These are phyloP conservation scores for Orthochromis malagaraziensis DNA, from an alignment of 2,113 vertebrate genomes.

Conservation along the genomic window DNA sequence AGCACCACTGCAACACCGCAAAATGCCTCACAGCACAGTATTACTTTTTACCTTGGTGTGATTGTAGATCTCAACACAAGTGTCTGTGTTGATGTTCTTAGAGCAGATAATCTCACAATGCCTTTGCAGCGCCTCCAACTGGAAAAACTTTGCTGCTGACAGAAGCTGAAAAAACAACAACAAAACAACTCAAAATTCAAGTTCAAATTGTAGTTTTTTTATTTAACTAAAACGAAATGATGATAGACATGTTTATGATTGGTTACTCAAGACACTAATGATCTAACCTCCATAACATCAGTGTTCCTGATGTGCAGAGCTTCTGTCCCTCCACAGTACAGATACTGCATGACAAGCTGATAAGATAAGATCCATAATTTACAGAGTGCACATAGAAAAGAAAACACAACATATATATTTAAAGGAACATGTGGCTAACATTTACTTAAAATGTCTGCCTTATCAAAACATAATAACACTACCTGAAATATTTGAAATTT, in stretches of 20 bases:
- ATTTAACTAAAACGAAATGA: accelerated
- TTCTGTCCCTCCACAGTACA: slow-evolving; percentile 92
- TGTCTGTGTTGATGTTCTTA: slow-evolving; percentile 95
- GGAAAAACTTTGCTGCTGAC: slow-evolving; percentile 97
- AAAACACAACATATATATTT: not conserved
- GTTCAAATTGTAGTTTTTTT: not conserved
- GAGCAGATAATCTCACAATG: slow-evolving; percentile 98
- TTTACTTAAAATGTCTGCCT: not conserved
- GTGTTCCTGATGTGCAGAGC: slow-evolving; percentile 93
- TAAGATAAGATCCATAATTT: slow-evolving; percentile 8
- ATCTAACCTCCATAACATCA: slow-evolving; percentile 93
- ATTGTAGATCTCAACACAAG: slow-evolving; percentile 96
- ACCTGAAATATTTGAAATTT: slow-evolving; percentile 99
- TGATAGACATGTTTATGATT: not conserved
- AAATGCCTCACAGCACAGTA: accelerated
- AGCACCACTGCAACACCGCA: not conserved
- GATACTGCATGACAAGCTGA: slow-evolving; percentile 98
- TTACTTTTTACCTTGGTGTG: slow-evolving; percentile 81
- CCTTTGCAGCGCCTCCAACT: slow-evolving; percentile 93
- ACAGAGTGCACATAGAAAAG: not conserved
- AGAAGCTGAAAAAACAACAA: slow-evolving; percentile 75
- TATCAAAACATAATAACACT: not conserved
- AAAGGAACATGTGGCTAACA: not conserved
- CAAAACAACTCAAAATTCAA: not conserved
- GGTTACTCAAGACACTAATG: not conserved